phyloP scores from a whole-genome alignment of 1,140 invertebrate species.

The Meloidogyne exigua region DNA sequence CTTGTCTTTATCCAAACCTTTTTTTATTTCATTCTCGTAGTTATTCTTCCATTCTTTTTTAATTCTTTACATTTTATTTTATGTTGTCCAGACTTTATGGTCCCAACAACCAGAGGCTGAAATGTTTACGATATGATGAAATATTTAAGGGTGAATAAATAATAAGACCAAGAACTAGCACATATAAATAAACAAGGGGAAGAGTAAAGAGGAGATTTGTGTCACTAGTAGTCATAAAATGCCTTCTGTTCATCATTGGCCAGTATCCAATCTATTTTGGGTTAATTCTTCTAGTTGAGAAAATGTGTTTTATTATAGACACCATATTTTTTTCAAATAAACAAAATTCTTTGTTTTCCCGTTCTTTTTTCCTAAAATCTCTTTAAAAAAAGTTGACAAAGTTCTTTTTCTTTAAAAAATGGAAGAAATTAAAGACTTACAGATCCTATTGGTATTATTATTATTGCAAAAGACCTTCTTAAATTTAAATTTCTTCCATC shows the following conservation, averaged over 20 bases:
- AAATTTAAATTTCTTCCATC: too few species aligned
- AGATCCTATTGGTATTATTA: too few species aligned
- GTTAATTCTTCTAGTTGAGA: neutral
- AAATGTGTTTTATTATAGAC: neutral
- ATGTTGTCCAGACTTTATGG: neutral
- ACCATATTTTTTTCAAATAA: conserved; percentile 1
- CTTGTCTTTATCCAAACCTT: neutral
- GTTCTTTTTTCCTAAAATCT: neutral
- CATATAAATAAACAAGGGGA: neutral
- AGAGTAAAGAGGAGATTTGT: neutral
- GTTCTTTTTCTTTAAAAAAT: neutral
- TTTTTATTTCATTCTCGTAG: neutral
- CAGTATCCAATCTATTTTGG: neutral
- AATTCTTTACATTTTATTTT: neutral
- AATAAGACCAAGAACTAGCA: neutral
- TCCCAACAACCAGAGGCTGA: neutral
- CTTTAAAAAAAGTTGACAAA: neutral
- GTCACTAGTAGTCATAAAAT: neutral
- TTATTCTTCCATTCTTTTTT: neutral
- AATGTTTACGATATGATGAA: conserved; percentile 1
- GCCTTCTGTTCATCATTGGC: neutral
- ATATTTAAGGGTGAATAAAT: neutral
- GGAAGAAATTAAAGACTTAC: too few species aligned
- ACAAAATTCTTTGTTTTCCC: neutral
- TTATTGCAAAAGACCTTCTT: too few species aligned